phyloP scores from a whole-genome alignment of 2,888 invertebrate genomes.

The Amblyjoppa proteus region DNA sequence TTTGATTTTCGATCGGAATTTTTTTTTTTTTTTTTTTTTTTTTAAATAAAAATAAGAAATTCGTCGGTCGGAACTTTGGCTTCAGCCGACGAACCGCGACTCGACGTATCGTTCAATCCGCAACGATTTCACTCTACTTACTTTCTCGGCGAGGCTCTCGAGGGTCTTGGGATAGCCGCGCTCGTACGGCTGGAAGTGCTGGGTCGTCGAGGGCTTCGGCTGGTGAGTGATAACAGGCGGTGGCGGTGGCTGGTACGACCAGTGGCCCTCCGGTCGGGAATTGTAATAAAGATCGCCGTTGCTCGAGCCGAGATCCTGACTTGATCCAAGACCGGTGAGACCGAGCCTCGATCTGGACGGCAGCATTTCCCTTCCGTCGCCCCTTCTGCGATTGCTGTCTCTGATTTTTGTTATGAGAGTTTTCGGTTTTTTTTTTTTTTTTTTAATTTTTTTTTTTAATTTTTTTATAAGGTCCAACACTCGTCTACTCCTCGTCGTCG shows the following conservation, averaged over 20 bases:
- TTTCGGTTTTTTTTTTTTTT: constrained; percentile 14
- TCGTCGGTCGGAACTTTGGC: constrained; percentile 16
- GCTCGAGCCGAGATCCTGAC: constrained; percentile 85
- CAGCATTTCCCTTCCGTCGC: constrained; percentile 93
- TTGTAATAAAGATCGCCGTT: constrained; percentile 94
- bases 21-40: neutral
- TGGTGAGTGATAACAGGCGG: constrained; percentile 96
- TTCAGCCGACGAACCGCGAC: constrained; percentile 44
- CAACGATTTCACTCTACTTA: constrained; percentile 76
- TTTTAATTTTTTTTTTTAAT: neutral
- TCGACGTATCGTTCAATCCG: constrained; percentile 26
- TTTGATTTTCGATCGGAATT: too few species aligned
- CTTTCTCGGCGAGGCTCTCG: constrained; percentile 96
- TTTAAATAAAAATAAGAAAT: neutral
- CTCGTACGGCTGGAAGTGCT: constrained; percentile 95
- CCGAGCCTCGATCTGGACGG: constrained; percentile 92
- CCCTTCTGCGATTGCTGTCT: constrained; percentile 88
- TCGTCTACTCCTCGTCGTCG: constrained; percentile 31
- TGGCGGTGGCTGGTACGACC: constrained; percentile 91
- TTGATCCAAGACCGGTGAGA: constrained; percentile 86
- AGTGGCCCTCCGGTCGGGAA: constrained; percentile 88
- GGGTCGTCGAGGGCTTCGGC: constrained; percentile 91
- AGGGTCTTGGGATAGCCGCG: constrained; percentile 94
- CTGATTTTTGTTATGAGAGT: constrained; percentile 81
- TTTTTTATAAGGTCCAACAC: too few species aligned